Conservation (phyloP, 2,113 vertebrate genomes). For the Zootoca vivipara region DNA sequence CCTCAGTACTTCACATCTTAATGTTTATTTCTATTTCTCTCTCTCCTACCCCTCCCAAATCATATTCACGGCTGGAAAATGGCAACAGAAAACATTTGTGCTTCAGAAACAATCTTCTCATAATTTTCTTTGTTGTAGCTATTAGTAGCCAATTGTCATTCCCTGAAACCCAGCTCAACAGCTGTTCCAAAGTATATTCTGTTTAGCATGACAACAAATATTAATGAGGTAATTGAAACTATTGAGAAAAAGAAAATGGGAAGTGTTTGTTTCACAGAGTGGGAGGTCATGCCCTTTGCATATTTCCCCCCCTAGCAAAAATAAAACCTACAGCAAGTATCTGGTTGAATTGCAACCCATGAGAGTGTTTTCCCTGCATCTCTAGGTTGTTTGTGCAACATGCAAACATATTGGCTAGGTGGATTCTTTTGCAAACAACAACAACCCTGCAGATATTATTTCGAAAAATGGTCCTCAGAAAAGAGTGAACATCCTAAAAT, state of each 20-base stretch:
- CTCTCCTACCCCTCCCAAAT: constrained; percentile 49
- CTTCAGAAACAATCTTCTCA: constrained; percentile 75
- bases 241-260: constrained; percentile 52
- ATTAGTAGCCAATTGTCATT: constrained; percentile 80
- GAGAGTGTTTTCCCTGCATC: constrained; percentile 16
- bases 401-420: constrained; percentile 22
- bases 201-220: constrained; percentile 75
- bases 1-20: constrained; percentile 69
- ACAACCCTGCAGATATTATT: neutral
- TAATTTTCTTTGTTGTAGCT: constrained; percentile 81
- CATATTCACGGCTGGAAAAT: constrained; percentile 76
- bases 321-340: constrained; percentile 29
- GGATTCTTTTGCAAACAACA: neutral
- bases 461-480: neutral
- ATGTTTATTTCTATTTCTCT: constrained; percentile 68
- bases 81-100: constrained; percentile 74
- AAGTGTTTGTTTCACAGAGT: constrained; percentile 50
- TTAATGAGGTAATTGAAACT: constrained; percentile 75
- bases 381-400: constrained; percentile 25
- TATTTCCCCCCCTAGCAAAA: constrained; percentile 30
- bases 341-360: constrained; percentile 36
- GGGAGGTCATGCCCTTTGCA: constrained; percentile 41
- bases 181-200: constrained; percentile 76
- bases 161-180: constrained; percentile 73
- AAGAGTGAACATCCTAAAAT: neutral